Conservation (phyloP, 2,888 invertebrate genomes). For the Drosophila multiciliata region DNA sequence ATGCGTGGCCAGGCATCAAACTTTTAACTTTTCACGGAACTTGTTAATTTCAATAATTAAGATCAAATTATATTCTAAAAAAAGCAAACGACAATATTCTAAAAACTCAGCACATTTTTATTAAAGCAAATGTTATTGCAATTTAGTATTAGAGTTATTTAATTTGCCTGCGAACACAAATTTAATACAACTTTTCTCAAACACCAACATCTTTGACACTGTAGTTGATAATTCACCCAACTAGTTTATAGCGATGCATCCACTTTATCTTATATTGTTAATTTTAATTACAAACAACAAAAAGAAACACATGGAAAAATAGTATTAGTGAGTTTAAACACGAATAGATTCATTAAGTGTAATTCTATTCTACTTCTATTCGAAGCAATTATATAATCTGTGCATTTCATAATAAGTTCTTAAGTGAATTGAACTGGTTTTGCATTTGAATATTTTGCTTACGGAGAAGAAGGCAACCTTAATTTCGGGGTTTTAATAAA, state of each 20-base stretch:
- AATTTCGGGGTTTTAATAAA: not conserved
- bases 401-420: not conserved
- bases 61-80: slow-evolving; percentile 37
- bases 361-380: not conserved
- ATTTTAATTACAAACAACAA: slow-evolving; percentile 3
- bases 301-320: not conserved
- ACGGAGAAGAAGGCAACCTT: not conserved
- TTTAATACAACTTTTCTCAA: slow-evolving; percentile 18
- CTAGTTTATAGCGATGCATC: slow-evolving; percentile 34
- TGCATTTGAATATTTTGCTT: not conserved
- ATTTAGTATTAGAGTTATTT: slow-evolving; percentile 47
- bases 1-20: slow-evolving; percentile 85
- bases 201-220: slow-evolving; percentile 34
- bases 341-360: not conserved
- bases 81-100: slow-evolving; percentile 30
- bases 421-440: not conserved
- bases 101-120: slow-evolving; percentile 38
- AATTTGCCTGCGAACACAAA: slow-evolving; percentile 39
- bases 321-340: not conserved
- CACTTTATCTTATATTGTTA: slow-evolving; percentile 1
- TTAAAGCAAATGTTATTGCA: slow-evolving; percentile 29
- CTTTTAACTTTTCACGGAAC: slow-evolving; percentile 58
- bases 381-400: not conserved
- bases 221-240: slow-evolving; percentile 12
- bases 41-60: slow-evolving; percentile 48